Conservation (phyloP, 2,113 vertebrate genomes). For the Litocranius walleri region DNA sequence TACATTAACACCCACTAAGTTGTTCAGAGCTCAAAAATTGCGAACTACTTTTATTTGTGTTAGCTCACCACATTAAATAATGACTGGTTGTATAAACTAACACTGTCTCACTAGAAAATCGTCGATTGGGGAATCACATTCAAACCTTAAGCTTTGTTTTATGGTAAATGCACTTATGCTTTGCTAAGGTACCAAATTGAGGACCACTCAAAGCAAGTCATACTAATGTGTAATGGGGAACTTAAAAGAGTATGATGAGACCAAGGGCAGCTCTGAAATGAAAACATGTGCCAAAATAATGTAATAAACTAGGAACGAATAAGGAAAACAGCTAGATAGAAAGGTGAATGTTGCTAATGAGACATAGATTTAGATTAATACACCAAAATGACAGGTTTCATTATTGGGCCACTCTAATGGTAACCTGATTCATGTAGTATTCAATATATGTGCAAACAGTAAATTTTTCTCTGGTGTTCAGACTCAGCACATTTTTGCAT, state of each 20-base stretch:
- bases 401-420: not conserved
- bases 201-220: not conserved
- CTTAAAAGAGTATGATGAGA: not conserved
- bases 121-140: not conserved
- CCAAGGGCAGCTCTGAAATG: not conserved
- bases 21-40: not conserved
- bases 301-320: not conserved
- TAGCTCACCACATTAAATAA: not conserved
- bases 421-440: not conserved
- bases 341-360: not conserved
- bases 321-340: not conserved
- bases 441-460: not conserved
- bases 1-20: not conserved
- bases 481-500: not conserved
- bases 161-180: not conserved
- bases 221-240: not conserved
- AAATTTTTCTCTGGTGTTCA: slow-evolving; percentile 22
- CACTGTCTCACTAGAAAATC: not conserved
- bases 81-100: not conserved
- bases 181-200: not conserved
- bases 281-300: not conserved
- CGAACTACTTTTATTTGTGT: not conserved
- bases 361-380: not conserved
- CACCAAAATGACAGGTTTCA: not conserved
- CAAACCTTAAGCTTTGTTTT: not conserved